phyloP scores from a whole-genome alignment of 2,888 invertebrate genomes.

The Eudemis profundana region DNA sequence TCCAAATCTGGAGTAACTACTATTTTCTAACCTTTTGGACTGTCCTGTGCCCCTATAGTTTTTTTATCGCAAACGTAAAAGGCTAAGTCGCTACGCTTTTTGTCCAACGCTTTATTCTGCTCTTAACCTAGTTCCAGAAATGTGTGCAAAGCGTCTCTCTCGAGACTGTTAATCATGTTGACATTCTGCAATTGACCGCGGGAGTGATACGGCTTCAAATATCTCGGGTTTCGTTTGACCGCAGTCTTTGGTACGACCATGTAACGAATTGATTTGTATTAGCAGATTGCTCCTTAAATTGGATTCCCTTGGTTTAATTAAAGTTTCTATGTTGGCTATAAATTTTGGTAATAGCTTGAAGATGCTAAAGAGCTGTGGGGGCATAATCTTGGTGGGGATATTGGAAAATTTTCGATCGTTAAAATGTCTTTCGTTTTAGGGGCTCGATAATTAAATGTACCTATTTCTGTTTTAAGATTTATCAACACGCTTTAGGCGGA shows the following conservation, averaged over 20 bases:
- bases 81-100: not conserved
- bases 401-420: not conserved
- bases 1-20: no score
- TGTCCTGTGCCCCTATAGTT: no score
- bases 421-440: not conserved
- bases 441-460: not conserved
- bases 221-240: slow-evolving; percentile 65
- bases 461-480: no score
- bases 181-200: slow-evolving; percentile 59
- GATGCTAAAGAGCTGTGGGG: slow-evolving; percentile 18
- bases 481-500: no score
- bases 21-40: no score
- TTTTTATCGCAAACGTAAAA: not conserved
- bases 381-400: not conserved
- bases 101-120: slow-evolving; percentile 8
- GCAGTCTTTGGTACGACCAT: slow-evolving; percentile 60
- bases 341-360: slow-evolving; percentile 13
- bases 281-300: slow-evolving; percentile 17
- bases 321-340: slow-evolving; percentile 14
- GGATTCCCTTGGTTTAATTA: slow-evolving; percentile 21
- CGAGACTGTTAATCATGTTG: slow-evolving; percentile 23
- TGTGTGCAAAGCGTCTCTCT: slow-evolving; percentile 18
- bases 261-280: slow-evolving; percentile 55
- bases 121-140: slow-evolving; percentile 12
- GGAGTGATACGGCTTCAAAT: slow-evolving; percentile 59